Percentiles rank a stretch among this genome's conserved stretches.
Evolutionary conservation across 2,888 invertebrate species (phyloP).

Genomic region (Tolmerus cingulatus): DNA sequence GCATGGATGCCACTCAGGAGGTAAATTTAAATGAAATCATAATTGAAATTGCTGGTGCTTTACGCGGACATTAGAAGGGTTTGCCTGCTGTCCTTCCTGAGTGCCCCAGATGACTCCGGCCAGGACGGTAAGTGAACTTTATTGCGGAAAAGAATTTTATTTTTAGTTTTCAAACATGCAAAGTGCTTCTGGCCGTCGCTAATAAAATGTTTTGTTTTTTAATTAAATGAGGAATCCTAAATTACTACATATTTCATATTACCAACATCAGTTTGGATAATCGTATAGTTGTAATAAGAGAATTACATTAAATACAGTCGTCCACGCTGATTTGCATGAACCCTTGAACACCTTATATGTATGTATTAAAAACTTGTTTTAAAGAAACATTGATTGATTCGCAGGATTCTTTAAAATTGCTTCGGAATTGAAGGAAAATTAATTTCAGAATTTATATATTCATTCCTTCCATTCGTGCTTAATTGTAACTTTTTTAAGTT

Average conservation of each 20-base stretch:
- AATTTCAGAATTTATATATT: too few species aligned
- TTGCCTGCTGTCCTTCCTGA: not conserved
- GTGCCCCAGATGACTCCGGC: not conserved
- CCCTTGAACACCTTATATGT: too few species aligned
- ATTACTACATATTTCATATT: not conserved
- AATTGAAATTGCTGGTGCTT: not conserved
- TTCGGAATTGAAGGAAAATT: too few species aligned
- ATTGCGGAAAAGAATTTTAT: not conserved
- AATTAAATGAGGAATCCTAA: not conserved
- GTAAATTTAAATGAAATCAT: constrained; percentile 13
- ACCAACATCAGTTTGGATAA: not conserved
- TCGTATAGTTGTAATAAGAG: too few species aligned
- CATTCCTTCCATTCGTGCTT: too few species aligned
- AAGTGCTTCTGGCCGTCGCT: not conserved
- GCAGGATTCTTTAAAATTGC: too few species aligned
- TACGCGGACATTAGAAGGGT: not conserved
- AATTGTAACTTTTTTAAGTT: too few species aligned
- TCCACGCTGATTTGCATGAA: too few species aligned
- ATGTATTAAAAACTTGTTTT: too few species aligned
- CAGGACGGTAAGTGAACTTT: not conserved
- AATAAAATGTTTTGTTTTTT: not conserved
- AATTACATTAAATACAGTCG: too few species aligned
- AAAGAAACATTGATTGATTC: too few species aligned
- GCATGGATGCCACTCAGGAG: not conserved
- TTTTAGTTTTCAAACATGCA: not conserved